Evolutionary conservation across 2,888 invertebrate species (phyloP).

Genomic region (Caenorhabditis afra): DNA sequence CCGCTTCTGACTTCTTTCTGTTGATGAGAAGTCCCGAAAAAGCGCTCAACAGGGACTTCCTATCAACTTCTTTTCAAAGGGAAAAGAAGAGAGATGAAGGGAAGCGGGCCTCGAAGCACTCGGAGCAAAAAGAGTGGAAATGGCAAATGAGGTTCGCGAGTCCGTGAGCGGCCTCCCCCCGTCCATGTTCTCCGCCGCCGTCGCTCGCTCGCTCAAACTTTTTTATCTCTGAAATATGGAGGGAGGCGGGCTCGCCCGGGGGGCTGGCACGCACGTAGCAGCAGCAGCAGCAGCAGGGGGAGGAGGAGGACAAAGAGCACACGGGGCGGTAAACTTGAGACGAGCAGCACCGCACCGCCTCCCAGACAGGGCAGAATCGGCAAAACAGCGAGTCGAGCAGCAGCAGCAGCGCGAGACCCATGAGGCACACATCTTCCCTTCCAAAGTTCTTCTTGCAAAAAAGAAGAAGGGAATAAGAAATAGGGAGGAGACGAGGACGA

Average conservation of each 20-base stretch:
- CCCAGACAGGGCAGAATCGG: conserved; percentile 17
- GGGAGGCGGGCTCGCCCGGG: conserved; percentile 1
- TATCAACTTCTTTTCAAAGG: no score
- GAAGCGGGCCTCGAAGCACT: neutral
- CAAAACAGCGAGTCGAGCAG: neutral
- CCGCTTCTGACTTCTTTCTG: neutral
- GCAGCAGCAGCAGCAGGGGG: no score
- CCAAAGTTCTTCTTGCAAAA: conserved; percentile 33
- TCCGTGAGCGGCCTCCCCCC: no score
- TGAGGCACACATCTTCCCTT: conserved; percentile 14
- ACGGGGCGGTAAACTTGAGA: conserved; percentile 30
- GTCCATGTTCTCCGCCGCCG: conserved; percentile 12
- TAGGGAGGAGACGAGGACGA: neutral
- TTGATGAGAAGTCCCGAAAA: no score
- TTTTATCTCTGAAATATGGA: conserved; percentile 33
- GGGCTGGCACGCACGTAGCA: neutral
- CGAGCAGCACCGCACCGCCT: conserved; percentile 3
- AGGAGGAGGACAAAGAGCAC: no score
- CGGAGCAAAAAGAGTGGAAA: no score
- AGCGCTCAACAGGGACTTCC: no score
- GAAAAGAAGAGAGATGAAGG: neutral
- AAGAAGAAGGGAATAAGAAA: conserved; percentile 7
- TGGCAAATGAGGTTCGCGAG: no score
- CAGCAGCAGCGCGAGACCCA: conserved; percentile 4
- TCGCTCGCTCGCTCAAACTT: neutral